Percentiles rank a stretch among this genome's conserved stretches.
phyloP scores from a whole-genome alignment of 2,888 invertebrate genomes.

The Amitus sp. region DNA sequence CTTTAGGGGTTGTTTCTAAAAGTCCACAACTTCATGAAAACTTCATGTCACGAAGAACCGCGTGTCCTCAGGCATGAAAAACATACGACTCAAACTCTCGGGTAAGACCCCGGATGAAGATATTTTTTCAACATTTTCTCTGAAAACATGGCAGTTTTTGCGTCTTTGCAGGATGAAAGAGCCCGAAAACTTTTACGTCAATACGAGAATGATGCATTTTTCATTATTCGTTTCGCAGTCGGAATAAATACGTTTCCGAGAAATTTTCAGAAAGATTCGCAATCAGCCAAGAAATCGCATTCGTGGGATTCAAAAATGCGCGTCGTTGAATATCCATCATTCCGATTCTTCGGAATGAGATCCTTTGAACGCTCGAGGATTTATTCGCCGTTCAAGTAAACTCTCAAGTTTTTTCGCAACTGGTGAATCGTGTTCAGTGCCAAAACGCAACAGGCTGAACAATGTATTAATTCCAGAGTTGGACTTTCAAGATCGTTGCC shows the following conservation, averaged over 20 bases:
- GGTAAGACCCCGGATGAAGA: slow-evolving; percentile 4
- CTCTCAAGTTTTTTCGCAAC: slow-evolving; percentile 16
- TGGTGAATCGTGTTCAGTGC: slow-evolving; percentile 23
- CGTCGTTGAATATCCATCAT: too few relatives aligned
- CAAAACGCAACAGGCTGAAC: slow-evolving; percentile 36
- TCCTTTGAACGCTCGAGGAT: too few relatives aligned
- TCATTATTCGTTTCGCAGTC: slow-evolving; percentile 2
- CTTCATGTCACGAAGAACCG: slow-evolving; percentile 12
- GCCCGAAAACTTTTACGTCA: slow-evolving; percentile 13
- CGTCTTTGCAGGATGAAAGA: slow-evolving; percentile 8
- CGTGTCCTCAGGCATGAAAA: too few relatives aligned
- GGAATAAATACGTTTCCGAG: too few relatives aligned
- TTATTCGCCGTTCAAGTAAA: slow-evolving; percentile 8
- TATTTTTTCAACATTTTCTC: too few relatives aligned
- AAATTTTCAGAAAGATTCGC: too few relatives aligned
- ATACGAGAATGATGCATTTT: not conserved
- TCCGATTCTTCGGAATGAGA: too few relatives aligned
- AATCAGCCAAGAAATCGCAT: too few relatives aligned
- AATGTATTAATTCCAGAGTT: slow-evolving; percentile 14
- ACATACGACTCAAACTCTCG: slow-evolving; percentile 18
- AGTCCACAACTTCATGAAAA: slow-evolving; percentile 16
- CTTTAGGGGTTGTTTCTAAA: too few relatives aligned
- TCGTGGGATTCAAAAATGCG: too few relatives aligned
- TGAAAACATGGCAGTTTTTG: slow-evolving; percentile 10
- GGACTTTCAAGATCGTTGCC: slow-evolving; percentile 20